Base-by-base conservation (phyloP, 1,140 invertebrate genomes). In the Latrodectus geometricus region DNA sequence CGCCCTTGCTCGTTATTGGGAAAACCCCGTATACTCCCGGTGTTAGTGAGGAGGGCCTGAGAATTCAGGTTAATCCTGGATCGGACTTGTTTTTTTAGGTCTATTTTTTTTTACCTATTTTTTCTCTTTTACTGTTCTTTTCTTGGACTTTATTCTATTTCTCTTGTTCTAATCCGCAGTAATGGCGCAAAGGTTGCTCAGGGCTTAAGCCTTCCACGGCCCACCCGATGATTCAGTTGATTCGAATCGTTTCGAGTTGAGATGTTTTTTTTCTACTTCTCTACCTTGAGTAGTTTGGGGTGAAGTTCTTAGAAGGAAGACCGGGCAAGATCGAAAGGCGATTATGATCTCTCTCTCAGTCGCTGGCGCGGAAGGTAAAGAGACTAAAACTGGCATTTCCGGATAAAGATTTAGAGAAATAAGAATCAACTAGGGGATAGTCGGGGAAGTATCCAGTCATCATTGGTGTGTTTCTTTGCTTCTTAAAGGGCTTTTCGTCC, bases 321-420 rank as follows among this genome's bases (percentile, higher is more conserved):
- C 48, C 48, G 69, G 72, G 8, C 65, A 81, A 81, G 78, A 81
- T 81, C 66, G 68, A 72, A 81, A 81, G 78, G 78, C 78, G 78
- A 81, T 81, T 81, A 81, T 81, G 78, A 81, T 81, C 78, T 69
- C 66, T 69, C 66, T 81, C n/a, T 81, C 48, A 81, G 69, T 68
- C 69, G 23, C 66, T 81, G 65, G 54, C 70, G 78, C 52, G 78
- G 66, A 81, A 81, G 50, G 9, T 50, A 74, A 56, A 66, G 35
- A 56, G 50, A 17, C 78, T 72, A 81, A 81, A 81, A 72, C 78
- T 76, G 61, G 74, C 54, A 61, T 35, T 61, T 61, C 54, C 54
- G 54, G 54, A 61, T 14, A 11, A 17, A 17, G 54, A 14, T 61
- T 61, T 17, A 61, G 54, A 61, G 11, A 14, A 61, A 61, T 61